Evolutionary conservation across 1,140 invertebrate species (phyloP).

Genomic region (Oryzaephilus surinamensis): DNA sequence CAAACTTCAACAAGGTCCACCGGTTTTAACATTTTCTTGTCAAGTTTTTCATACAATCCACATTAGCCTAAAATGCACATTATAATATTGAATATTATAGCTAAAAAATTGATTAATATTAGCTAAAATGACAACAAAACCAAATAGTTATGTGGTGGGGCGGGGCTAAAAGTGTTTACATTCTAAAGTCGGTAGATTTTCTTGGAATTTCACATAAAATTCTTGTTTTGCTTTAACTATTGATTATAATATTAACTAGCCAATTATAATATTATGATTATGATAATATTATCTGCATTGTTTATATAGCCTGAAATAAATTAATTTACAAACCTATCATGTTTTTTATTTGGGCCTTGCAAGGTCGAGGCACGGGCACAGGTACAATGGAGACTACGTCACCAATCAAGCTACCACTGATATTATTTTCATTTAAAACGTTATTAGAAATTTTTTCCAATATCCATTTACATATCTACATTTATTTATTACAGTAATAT

Average conservation of each 20-base stretch:
- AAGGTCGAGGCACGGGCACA: slow-evolving; percentile 11
- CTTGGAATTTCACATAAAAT: no score
- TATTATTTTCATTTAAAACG: not conserved
- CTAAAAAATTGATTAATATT: slow-evolving; percentile 20
- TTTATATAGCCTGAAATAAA: no score
- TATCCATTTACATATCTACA: not conserved
- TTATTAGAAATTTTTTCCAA: not conserved
- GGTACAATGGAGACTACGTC: slow-evolving; percentile 16
- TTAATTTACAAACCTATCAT: slow-evolving; percentile 12
- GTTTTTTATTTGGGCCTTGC: slow-evolving; percentile 5
- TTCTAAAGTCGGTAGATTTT: slow-evolving; percentile 10
- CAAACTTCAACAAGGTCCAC: not conserved
- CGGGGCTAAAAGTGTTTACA: slow-evolving; percentile 30
- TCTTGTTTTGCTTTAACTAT: no score
- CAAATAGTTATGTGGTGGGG: slow-evolving; percentile 25
- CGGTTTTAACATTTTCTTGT: not conserved
- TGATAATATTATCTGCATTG: no score
- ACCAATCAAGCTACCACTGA: slow-evolving; percentile 2
- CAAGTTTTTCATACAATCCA: not conserved
- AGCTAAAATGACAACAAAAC: slow-evolving; percentile 22
- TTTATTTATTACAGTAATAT: not conserved
- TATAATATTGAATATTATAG: no score
- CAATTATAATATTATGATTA: not conserved
- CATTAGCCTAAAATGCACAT: no score
- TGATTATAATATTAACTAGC: not conserved